phyloP scores from a whole-genome alignment of 2,797 vertebrate species.

The Lepidocolaptes lacrymiger region DNA sequence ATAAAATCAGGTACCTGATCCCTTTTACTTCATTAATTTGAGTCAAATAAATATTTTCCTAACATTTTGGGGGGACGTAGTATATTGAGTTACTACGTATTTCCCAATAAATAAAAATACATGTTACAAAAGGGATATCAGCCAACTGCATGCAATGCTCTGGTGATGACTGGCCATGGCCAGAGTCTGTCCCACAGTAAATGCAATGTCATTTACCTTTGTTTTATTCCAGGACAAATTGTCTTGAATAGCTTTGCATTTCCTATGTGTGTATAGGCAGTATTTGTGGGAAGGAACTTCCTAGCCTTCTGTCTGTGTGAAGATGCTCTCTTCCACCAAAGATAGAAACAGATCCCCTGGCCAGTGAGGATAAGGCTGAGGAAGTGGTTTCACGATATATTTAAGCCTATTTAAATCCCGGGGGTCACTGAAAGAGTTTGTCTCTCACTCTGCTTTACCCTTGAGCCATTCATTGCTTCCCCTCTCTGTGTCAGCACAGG shows the following conservation, averaged over 20 bases:
- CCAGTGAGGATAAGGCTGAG: constrained; percentile 11
- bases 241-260: not conserved
- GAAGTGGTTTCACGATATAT: constrained; percentile 29
- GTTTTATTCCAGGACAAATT: not conserved
- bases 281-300: not conserved
- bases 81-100: not conserved
- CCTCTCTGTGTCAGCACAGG: not conserved
- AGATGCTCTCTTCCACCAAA: not conserved
- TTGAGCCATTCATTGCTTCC: constrained; percentile 1
- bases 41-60: not conserved
- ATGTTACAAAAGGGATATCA: not conserved
- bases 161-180: not conserved
- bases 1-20: not conserved
- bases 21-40: not conserved
- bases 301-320: not conserved
- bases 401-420: constrained; percentile 49
- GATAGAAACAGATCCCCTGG: not conserved
- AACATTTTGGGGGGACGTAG: not conserved
- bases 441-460: constrained; percentile 24
- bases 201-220: not conserved
- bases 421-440: constrained; percentile 4
- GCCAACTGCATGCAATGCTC: accelerated
- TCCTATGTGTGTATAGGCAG: not conserved
- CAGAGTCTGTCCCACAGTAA: not conserved
- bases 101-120: not conserved